Base-by-base conservation (phyloP, 2,888 invertebrate species). In the Hanleya hanleyi region DNA sequence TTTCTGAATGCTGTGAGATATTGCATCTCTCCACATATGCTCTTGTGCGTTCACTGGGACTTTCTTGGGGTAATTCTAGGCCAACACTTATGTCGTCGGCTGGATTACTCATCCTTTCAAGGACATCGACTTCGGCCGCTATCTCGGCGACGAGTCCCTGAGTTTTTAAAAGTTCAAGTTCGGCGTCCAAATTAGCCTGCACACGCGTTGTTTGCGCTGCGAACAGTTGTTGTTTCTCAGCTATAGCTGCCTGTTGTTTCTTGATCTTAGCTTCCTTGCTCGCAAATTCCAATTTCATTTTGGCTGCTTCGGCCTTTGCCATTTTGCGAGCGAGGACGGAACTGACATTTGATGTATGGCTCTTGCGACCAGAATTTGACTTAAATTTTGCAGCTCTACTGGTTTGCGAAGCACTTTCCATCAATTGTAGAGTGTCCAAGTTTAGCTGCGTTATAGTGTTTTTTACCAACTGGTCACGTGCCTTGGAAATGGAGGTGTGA, bases 71-170 rank as follows among this genome's bases (percentile, higher is more conserved):
- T n/a, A n/a, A n/a, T n/a, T n/a, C n/a, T n/a, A n/a, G n/a, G 41
- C 22, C 47, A 47, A n/a, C 47, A 47, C 47, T 5, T 18, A 57
- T 22, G 29, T 57, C 61, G 15, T 22, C 29, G 61, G 26, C 26
- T 57, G 33, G 15, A 26, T 57, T 33, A 1, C 61, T 26, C 15
- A 36, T 15, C 7, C 29, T 9, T 26, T 57, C 6, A 4, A 65
- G 65, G 15, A 26, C 65, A 33, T 65, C 18, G 5, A 37, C 65
- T 65, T 65, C 65, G 2, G 65, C 35, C 35, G 35, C 65, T 37
- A 26, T 57, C 61, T 2, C 61, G 2, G 61, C 61, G 26, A 33
- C 4, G 18, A 57, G 61, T 26, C 26, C n/a, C n/a, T 65, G 65
- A n/a, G 15, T 22, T 18, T 1, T 26, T 7, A 65, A 37, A n/a